Evolutionary conservation across 2,113 vertebrate species (phyloP), one percentile per base, ranked within the genome.

Genomic region (Lepisosteus oculatus): DNA sequence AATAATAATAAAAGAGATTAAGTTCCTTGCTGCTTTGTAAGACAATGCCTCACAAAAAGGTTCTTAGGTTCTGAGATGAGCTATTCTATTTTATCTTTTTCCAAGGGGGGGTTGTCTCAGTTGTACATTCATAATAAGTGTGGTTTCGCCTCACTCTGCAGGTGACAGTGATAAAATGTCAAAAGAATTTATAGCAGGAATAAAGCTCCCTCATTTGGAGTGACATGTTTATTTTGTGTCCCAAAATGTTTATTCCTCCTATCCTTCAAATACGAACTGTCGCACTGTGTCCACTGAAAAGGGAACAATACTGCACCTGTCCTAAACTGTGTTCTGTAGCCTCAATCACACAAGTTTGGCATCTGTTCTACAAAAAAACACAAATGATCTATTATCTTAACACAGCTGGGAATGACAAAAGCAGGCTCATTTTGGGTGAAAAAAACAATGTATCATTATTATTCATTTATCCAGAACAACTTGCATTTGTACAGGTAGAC

Each of bases 141-240:
- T 9, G 9, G 47, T 45, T 41, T 8, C 9, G 47, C 9, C 47
- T 51, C 47, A 51, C 67, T 75, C 64, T 73, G 75, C 63, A 80
- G 70, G 65, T 73, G 64, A 73, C 65, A 69, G 4, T 17, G n/a
- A 68, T 43, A 55, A 79, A 74, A 76, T 68, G 71, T 76, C 68
- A 71, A 56, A 76, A 15, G 17, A 67, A 76, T 70, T 3, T 65
- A 64, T 15, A 15, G 8, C 6, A 43, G 6, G 5, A 61, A 57
- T 55, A 61, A 54, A 15, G 12, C 63, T 67, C 64, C 43, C 59
- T 70, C 57, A 70, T 57, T 55, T 17, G 43, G 67, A 68, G 62
- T 73, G 75, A 73, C 68, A 70, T 7, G 3, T 43, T 57, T 55
- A 44, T 70, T 63, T 45, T 43, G 11, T 14, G 13, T 61, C 69